Conservation (phyloP, 2,797 vertebrate species). For the Hirundo rustica region DNA sequence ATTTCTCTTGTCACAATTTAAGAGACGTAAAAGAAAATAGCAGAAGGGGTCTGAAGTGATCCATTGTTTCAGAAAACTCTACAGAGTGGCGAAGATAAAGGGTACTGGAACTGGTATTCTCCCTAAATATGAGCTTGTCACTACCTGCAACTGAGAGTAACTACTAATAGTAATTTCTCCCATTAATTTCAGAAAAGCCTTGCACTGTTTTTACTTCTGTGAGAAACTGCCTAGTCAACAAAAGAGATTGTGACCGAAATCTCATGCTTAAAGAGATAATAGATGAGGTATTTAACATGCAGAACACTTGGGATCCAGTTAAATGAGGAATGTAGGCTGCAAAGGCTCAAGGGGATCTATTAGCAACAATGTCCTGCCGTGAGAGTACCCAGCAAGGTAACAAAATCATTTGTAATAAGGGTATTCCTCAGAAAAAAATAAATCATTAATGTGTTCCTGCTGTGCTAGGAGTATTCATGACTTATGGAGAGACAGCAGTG, state of each 20-base stretch:
- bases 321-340: constrained; percentile 6
- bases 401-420: constrained; percentile 38
- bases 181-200: background rate
- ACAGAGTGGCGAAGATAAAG: background rate
- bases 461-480: constrained; percentile 29
- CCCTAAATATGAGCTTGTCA: background rate
- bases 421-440: constrained; percentile 33
- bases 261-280: constrained; percentile 43
- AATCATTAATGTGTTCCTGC: constrained; percentile 40
- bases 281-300: constrained; percentile 51
- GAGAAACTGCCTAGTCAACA: background rate
- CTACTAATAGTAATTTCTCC: background rate
- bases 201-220: background rate
- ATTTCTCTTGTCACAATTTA: background rate
- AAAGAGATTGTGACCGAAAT: constrained; percentile 9
- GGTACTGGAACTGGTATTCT: background rate
- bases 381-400: constrained; percentile 36
- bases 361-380: constrained; percentile 34
- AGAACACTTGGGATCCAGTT: constrained; percentile 29
- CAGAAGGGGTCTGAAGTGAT: background rate
- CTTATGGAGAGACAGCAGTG: constrained; percentile 11
- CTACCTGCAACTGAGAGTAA: background rate
- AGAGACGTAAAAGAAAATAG: background rate
- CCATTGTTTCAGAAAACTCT: background rate
- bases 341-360: constrained; percentile 57